Conservation (phyloP, 2,797 vertebrate genomes). For the Erpetoichthys calabaricus region DNA sequence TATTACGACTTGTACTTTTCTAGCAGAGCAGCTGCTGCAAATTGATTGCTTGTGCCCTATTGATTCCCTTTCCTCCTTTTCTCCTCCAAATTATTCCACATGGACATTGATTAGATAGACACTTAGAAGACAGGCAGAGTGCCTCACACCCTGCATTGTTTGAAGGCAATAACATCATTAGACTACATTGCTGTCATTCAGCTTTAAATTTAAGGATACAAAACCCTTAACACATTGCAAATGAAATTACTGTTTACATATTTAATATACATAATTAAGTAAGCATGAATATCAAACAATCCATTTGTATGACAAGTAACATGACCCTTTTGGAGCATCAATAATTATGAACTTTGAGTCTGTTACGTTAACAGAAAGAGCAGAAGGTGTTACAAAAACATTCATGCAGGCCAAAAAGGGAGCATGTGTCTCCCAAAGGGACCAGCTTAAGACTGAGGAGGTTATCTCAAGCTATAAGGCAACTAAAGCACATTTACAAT, state of each 20-base stretch:
- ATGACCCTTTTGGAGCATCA: too few relatives aligned
- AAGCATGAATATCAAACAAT: too few relatives aligned
- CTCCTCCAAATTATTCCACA: conserved; percentile 25
- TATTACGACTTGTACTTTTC: conserved; percentile 37
- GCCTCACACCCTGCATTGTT: conserved; percentile 13
- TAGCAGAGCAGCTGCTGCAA: conserved; percentile 28
- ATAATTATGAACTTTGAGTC: too few relatives aligned
- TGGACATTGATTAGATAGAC: conserved; percentile 21
- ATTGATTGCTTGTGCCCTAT: conserved; percentile 33
- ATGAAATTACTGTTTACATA: too few relatives aligned
- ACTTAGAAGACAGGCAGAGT: conserved; percentile 24
- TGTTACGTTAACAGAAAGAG: too few relatives aligned
- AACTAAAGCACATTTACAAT: too few relatives aligned
- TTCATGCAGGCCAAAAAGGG: not conserved
- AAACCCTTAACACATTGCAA: too few relatives aligned
- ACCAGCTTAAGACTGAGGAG: not conserved
- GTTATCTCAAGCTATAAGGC: too few relatives aligned
- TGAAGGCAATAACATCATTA: conserved; percentile 13
- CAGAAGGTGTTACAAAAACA: conserved; percentile 9
- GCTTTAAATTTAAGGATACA: too few relatives aligned
- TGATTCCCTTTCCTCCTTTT: conserved; percentile 23
- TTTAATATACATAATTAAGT: too few relatives aligned
- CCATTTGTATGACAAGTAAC: too few relatives aligned
- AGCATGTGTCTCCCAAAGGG: not conserved
- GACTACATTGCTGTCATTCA: too few relatives aligned